phyloP scores from a whole-genome alignment of 2,888 invertebrate species.

The Agrotis exclamationis region DNA sequence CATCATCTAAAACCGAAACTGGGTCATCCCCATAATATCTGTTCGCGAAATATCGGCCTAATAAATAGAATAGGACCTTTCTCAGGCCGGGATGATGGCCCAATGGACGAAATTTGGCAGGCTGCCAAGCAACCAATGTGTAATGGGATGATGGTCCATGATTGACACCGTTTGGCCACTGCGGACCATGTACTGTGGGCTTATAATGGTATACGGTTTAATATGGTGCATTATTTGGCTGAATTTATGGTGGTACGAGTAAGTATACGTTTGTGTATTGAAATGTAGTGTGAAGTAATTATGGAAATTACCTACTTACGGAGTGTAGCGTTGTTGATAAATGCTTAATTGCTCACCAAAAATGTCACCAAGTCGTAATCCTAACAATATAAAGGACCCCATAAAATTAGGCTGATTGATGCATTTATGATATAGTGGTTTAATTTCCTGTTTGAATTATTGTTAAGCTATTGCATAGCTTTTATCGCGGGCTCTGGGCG shows the following conservation, averaged over 20 bases:
- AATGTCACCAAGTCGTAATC: no score
- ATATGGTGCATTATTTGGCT: slow-evolving; percentile 14
- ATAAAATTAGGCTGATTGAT: no score
- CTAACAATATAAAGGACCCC: no score
- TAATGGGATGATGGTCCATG: slow-evolving; percentile 55
- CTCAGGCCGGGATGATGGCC: slow-evolving; percentile 35
- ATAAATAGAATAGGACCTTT: slow-evolving; percentile 53
- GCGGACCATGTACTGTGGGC: slow-evolving; percentile 23
- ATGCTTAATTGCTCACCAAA: no score
- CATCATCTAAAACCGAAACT: slow-evolving; percentile 19
- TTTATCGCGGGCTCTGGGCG: no score
- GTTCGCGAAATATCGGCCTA: slow-evolving; percentile 39
- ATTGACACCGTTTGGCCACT: slow-evolving; percentile 65
- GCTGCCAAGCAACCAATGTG: slow-evolving; percentile 58
- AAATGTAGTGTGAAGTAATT: no score
- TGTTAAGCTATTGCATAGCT: no score
- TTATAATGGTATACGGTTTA: slow-evolving; percentile 23
- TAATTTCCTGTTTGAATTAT: no score
- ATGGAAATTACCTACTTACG: no score
- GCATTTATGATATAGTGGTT: background rate
- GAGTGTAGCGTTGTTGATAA: no score
- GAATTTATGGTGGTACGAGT: background rate
- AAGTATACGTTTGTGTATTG: background rate
- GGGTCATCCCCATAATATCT: slow-evolving; percentile 39
- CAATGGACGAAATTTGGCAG: slow-evolving; percentile 55